Conservation (phyloP, 2,888 invertebrate species). For the Scaptomyza reducta region DNA sequence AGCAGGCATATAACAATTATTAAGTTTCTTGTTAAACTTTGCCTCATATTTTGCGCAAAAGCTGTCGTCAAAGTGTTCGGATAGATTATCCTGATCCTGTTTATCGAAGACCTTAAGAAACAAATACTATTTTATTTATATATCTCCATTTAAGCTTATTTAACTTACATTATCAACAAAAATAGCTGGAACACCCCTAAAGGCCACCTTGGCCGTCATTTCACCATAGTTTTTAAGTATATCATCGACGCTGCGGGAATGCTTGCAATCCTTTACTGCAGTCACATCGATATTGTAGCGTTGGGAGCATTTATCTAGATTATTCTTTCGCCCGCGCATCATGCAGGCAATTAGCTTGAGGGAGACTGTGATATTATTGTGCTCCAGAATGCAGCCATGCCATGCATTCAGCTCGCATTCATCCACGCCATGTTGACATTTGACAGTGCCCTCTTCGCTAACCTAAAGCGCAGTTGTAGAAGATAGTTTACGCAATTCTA, state of each 20-base stretch:
- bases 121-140: not conserved
- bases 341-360: conserved; percentile 80
- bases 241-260: conserved; percentile 59
- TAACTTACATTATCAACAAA: conserved; percentile 77
- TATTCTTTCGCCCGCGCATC: conserved; percentile 65
- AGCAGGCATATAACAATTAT: conserved; percentile 21
- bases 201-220: conserved; percentile 66
- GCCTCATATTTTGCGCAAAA: conserved; percentile 50
- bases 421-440: conserved; percentile 79
- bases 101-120: conserved; percentile 30
- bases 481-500: not conserved
- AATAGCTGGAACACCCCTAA: conserved; percentile 80
- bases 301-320: conserved; percentile 63
- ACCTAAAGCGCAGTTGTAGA: conserved; percentile 16
- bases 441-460: conserved; percentile 40
- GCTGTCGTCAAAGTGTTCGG: conserved; percentile 34
- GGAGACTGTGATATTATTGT: conserved; percentile 63
- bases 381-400: conserved; percentile 83
- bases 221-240: conserved; percentile 78
- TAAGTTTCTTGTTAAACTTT: conserved; percentile 48
- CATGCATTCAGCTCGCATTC: conserved; percentile 83
- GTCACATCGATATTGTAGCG: conserved; percentile 65
- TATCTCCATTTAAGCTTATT: not conserved
- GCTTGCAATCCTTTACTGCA: conserved; percentile 69
- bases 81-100: conserved; percentile 28